Conservation (phyloP, 2,888 invertebrate genomes). For the Magallana nippona region DNA sequence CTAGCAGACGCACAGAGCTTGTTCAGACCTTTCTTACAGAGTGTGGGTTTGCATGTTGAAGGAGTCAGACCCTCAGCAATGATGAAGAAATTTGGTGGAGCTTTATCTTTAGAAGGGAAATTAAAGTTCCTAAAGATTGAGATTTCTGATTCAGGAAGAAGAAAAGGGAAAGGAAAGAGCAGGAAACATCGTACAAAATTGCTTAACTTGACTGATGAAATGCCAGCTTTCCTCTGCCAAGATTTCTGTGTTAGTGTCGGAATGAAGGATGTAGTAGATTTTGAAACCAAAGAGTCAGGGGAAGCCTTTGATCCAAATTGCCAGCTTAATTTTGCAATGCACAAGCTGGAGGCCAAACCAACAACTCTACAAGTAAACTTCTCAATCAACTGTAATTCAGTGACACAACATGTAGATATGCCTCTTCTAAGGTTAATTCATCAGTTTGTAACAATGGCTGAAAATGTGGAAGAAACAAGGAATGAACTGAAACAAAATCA, state of each 20-base stretch:
- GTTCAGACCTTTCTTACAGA: conserved; percentile 90
- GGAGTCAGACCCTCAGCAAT: conserved; percentile 84
- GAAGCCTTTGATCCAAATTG: conserved; percentile 51
- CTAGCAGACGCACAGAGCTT: conserved; percentile 91
- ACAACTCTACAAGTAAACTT: conserved; percentile 95
- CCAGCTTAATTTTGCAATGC: conserved; percentile 75
- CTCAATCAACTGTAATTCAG: conserved; percentile 90
- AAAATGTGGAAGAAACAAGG: conserved; percentile 96
- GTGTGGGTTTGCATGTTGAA: conserved; percentile 88
- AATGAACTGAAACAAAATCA: conserved; percentile 90
- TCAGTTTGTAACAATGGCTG: conserved; percentile 98
- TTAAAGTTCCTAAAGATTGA: conserved; percentile 94
- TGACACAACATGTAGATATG: conserved; percentile 98
- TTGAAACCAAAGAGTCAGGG: conserved; percentile 80
- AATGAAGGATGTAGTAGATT: conserved; percentile 92
- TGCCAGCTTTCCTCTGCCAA: conserved; percentile 95
- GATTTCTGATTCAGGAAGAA: conserved; percentile 92
- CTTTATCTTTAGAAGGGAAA: conserved; percentile 83
- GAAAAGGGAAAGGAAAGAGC: conserved; percentile 63
- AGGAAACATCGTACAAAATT: conserved; percentile 60
- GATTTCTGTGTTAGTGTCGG: conserved; percentile 93
- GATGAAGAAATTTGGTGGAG: conserved; percentile 93
- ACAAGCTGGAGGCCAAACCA: conserved; percentile 79
- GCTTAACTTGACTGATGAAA: conserved; percentile 85
- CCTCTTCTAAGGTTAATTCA: conserved; percentile 93